phyloP scores from a whole-genome alignment of 2,888 invertebrate species.

The Lepas anatifera region DNA sequence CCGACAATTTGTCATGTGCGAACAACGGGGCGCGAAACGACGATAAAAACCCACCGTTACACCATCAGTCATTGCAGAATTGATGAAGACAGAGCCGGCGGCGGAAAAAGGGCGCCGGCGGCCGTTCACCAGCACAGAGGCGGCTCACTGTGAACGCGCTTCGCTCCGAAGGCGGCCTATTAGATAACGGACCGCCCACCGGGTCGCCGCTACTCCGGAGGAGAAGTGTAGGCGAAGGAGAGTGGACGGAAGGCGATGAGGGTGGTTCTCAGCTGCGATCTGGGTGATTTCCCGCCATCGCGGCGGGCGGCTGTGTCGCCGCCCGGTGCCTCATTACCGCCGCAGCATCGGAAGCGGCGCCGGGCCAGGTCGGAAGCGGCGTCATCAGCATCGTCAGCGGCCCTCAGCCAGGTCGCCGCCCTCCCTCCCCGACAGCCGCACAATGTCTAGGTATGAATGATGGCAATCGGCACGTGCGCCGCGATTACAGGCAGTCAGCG shows the following conservation, averaged over 20 bases:
- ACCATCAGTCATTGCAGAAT: slow-evolving; percentile 5
- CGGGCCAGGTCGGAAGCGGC: not conserved
- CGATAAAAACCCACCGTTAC: not conserved
- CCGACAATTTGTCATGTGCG: not conserved
- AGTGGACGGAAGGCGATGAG: no score
- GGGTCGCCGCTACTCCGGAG: no score
- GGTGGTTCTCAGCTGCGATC: no score
- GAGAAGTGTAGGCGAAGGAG: no score
- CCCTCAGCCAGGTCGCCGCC: not conserved
- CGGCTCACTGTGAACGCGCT: no score
- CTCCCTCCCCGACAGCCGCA: not conserved
- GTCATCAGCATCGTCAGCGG: not conserved
- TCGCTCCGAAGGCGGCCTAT: no score
- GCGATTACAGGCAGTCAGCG: not conserved
- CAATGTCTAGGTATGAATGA: slow-evolving; percentile 8
- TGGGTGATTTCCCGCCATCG: not conserved
- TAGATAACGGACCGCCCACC: no score
- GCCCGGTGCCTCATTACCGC: not conserved
- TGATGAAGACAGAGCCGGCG: not conserved
- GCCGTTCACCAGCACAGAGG: no score
- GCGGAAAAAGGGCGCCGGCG: no score
- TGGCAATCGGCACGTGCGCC: slow-evolving; percentile 1
- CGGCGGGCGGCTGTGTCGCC: not conserved
- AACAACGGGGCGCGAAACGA: not conserved
- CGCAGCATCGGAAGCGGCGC: not conserved